A percentile compares a stretch with the other conserved stretches of the same genome.
These are phyloP conservation scores for Drosophila auraria DNA, from an alignment of 1,140 invertebrate species.

Conservation along the genomic window DNA sequence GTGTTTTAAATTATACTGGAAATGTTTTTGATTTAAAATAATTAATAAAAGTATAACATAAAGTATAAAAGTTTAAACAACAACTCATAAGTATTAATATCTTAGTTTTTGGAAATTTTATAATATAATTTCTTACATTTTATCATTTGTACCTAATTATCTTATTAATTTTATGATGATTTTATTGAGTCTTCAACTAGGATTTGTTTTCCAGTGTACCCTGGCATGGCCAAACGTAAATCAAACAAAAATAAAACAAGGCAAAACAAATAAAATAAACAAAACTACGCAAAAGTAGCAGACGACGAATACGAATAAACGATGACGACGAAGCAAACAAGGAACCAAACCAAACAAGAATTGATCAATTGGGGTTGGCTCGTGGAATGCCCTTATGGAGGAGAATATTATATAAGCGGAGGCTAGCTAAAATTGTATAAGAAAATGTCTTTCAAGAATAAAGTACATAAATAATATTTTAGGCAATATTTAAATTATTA, in stretches of 20 bases:
- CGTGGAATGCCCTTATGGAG: neutral
- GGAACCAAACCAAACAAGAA: slow-evolving; percentile 58
- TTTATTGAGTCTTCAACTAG: neutral
- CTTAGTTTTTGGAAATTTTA: too few species aligned
- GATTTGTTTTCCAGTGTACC: slow-evolving; percentile 5
- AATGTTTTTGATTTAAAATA: too few species aligned
- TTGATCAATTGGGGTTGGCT: neutral
- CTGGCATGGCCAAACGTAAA: slow-evolving; percentile 68
- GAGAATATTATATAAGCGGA: neutral
- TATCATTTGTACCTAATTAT: neutral
- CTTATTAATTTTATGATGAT: neutral
- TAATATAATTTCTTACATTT: too few species aligned
- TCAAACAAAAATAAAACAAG: slow-evolving; percentile 81
- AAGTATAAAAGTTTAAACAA: too few species aligned
- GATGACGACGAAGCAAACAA: slow-evolving; percentile 66
- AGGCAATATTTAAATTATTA: too few species aligned
- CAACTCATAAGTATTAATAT: too few species aligned
- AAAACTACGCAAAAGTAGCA: slow-evolving; percentile 77
- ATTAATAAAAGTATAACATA: too few species aligned
- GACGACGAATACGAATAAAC: slow-evolving; percentile 43
- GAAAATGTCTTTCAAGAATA: too few species aligned
- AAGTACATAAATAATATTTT: too few species aligned
- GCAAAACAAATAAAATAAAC: slow-evolving; percentile 81
- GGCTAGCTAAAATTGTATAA: too few species aligned
- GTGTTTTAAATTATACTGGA: too few species aligned